phyloP scores from a whole-genome alignment of 2,113 vertebrate species.

The Microcebus griseorufus region DNA sequence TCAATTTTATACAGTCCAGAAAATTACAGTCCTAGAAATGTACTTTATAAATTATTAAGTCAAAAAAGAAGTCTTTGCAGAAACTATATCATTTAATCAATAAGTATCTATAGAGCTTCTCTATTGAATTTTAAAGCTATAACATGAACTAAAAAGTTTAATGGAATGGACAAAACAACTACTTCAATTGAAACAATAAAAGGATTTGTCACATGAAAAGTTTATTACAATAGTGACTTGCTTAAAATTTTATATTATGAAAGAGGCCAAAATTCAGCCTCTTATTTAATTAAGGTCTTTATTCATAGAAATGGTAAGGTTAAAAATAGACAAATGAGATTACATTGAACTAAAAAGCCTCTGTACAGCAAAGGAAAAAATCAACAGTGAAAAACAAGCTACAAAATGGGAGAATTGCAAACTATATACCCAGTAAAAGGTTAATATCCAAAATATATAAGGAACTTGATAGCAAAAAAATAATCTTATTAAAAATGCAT shows the following conservation, averaged over 20 bases:
- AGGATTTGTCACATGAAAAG: conserved; percentile 21
- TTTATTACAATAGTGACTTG: conserved; percentile 11
- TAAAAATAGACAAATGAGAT: neutral
- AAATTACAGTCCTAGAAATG: neutral
- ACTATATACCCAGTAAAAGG: neutral
- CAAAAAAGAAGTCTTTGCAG: neutral
- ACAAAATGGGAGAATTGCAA: neutral
- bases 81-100: neutral
- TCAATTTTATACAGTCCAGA: neutral
- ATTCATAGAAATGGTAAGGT: neutral
- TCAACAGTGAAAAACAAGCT: neutral
- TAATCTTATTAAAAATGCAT: too few species aligned
- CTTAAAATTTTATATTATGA: conserved; percentile 19
- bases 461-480: neutral
- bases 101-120: neutral
- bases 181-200: neutral
- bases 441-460: neutral
- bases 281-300: conserved; percentile 37
- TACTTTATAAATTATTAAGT: neutral
- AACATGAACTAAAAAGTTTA: neutral
- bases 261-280: neutral
- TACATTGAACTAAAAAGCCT: neutral
- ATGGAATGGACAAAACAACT: neutral
- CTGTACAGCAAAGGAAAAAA: neutral
- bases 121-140: neutral